Evolutionary conservation across 2,113 vertebrate genomes (phyloP).

Genomic region (Tamias sibiricus): DNA sequence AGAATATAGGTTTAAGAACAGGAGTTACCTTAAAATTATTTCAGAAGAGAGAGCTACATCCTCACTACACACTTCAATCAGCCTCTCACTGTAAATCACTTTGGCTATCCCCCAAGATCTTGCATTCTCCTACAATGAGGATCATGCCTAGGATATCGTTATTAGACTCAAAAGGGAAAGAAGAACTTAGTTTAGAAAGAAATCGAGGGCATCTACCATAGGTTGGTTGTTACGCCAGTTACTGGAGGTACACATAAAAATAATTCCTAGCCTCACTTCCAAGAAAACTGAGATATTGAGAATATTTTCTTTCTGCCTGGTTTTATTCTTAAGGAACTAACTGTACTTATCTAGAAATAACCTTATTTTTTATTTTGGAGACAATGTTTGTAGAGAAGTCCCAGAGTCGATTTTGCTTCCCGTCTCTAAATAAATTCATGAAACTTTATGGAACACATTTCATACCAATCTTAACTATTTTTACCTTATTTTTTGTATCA

Average conservation of each 20-base stretch:
- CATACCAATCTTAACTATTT: neutral
- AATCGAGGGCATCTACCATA: neutral
- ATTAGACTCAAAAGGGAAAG: neutral
- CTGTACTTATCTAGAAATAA: neutral
- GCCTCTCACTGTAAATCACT: neutral
- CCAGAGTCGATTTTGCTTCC: neutral
- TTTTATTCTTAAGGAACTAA: neutral
- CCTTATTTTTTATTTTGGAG: neutral
- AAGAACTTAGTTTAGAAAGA: slow-evolving; percentile 39
- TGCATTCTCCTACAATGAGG: neutral
- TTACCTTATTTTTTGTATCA: neutral
- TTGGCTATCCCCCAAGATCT: neutral
- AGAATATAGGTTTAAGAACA: neutral
- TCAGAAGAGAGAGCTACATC: neutral
- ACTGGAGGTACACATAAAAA: neutral
- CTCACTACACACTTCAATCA: neutral
- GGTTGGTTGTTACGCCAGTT: neutral
- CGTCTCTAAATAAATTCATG: neutral
- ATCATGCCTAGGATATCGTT: neutral
- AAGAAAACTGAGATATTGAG: neutral
- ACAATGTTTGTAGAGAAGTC: neutral
- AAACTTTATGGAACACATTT: neutral
- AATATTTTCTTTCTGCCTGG: neutral
- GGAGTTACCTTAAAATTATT: neutral
- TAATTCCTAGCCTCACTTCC: neutral